Percentiles rank a stretch among this genome's conserved stretches.
Conservation (phyloP, 35 echinoderm and acorn worm genomes). For the Diadema setosum region DNA sequence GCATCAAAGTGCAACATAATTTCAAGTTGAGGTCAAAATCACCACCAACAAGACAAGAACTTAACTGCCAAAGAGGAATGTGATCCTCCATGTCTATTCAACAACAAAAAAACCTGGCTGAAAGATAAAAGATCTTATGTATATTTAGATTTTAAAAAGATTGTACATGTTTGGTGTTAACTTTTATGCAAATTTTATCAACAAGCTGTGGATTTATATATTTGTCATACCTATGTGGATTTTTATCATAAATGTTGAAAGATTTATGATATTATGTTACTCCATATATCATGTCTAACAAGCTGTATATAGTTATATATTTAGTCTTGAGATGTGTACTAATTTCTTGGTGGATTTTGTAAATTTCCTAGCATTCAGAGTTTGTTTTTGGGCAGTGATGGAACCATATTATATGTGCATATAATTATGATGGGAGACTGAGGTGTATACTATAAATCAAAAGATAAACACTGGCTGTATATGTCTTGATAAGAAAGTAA, state of each 20-base stretch:
- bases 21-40: too few relatives aligned
- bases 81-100: neutral
- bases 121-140: conserved; percentile 18
- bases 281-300: too few relatives aligned
- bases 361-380: neutral
- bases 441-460: too few relatives aligned
- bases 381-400: too few relatives aligned
- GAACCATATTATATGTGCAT: too few relatives aligned
- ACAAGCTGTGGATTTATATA: neutral
- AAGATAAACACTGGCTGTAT: too few relatives aligned
- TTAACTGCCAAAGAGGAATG: conserved; percentile 25
- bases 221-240: conserved; percentile 3
- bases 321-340: neutral
- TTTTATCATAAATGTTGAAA: neutral
- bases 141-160: conserved; percentile 28
- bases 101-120: conserved; percentile 21
- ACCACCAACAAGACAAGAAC: too few relatives aligned
- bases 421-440: too few relatives aligned
- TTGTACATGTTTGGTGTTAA: conserved; percentile 22
- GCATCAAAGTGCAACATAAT: too few relatives aligned
- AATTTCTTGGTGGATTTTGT: neutral
- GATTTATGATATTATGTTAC: neutral
- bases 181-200: conserved; percentile 12
- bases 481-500: too few relatives aligned
- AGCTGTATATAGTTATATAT: neutral